Percentiles rank a stretch among this genome's conserved stretches.
phyloP scores from a whole-genome alignment of 2,797 vertebrate genomes.

The Oreortyx pictus region DNA sequence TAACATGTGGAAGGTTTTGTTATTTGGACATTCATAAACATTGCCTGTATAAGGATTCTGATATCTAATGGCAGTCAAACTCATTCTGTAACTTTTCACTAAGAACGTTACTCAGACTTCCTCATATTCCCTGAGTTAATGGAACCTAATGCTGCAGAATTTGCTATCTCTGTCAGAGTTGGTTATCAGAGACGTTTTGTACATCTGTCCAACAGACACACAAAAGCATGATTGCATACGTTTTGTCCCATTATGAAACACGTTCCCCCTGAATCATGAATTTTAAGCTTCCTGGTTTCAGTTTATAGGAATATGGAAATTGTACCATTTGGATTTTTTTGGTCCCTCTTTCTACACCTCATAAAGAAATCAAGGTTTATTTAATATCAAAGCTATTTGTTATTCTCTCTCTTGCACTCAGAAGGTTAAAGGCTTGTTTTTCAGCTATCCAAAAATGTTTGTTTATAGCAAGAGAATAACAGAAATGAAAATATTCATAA shows the following conservation, averaged over 20 bases:
- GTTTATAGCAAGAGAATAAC: not conserved
- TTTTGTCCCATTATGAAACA: not conserved
- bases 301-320: not conserved
- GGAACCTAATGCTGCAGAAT: not conserved
- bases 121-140: not conserved
- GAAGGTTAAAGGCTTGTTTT: not conserved
- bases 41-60: not conserved
- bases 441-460: not conserved
- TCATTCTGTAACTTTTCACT: not conserved
- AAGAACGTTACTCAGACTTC: not conserved
- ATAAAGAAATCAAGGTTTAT: not conserved
- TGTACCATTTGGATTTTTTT: not conserved
- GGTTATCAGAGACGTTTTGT: accelerated
- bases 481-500: not conserved
- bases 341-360: not conserved
- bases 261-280: not conserved
- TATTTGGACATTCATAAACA: not conserved
- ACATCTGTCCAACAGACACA: not conserved
- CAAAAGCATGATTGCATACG: not conserved
- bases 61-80: not conserved
- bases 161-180: not conserved
- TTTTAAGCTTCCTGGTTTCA: not conserved
- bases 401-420: not conserved
- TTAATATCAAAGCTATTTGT: not conserved
- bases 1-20: not conserved